These are phyloP conservation scores for Hydrozoanthus tunicans DNA, from an alignment of 64 coral and sea anemone genomes.

Conservation along the genomic window DNA sequence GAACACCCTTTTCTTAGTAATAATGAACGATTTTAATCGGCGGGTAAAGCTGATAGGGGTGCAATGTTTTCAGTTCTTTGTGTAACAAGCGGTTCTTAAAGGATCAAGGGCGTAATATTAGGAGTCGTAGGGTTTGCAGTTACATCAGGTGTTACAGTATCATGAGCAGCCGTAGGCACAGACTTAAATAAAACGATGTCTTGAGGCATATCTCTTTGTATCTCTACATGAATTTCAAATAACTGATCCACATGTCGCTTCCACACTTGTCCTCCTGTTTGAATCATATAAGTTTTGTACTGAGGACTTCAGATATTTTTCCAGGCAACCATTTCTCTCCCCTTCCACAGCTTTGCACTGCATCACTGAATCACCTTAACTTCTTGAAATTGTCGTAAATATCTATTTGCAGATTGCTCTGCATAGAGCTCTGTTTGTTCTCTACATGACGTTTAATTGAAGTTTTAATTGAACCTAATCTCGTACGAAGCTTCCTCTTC, in stretches of 20 bases:
- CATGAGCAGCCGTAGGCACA: slow-evolving; percentile 7
- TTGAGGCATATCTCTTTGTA: slow-evolving; percentile 45
- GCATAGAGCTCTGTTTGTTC: slow-evolving; percentile 49
- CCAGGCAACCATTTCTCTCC: slow-evolving; percentile 60
- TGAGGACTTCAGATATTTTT: slow-evolving; percentile 44
- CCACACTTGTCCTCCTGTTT: slow-evolving; percentile 7
- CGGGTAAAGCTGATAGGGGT: background rate
- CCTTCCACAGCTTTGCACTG: slow-evolving; percentile 33
- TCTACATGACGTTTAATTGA: slow-evolving; percentile 48
- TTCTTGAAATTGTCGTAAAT: slow-evolving; percentile 30
- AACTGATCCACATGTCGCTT: slow-evolving; percentile 48
- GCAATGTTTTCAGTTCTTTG: slow-evolving; percentile 1
- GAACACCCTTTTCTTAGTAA: too few relatives aligned
- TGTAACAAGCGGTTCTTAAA: slow-evolving; percentile 14
- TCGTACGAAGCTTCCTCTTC: slow-evolving; percentile 26
- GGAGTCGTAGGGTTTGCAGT: slow-evolving; percentile 45
- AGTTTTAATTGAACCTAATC: slow-evolving; percentile 23
- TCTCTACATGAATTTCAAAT: slow-evolving; percentile 34
- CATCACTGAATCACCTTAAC: slow-evolving; percentile 24
- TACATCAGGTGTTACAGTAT: slow-evolving; percentile 51
- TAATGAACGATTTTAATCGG: too few relatives aligned
- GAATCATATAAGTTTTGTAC: slow-evolving; percentile 29
- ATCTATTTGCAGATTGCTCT: slow-evolving; percentile 32
- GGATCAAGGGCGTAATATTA: slow-evolving; percentile 5
- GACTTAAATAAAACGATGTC: slow-evolving; percentile 5